Base-by-base conservation (phyloP, 2,888 invertebrate genomes). In the Xylota sylvarum region DNA sequence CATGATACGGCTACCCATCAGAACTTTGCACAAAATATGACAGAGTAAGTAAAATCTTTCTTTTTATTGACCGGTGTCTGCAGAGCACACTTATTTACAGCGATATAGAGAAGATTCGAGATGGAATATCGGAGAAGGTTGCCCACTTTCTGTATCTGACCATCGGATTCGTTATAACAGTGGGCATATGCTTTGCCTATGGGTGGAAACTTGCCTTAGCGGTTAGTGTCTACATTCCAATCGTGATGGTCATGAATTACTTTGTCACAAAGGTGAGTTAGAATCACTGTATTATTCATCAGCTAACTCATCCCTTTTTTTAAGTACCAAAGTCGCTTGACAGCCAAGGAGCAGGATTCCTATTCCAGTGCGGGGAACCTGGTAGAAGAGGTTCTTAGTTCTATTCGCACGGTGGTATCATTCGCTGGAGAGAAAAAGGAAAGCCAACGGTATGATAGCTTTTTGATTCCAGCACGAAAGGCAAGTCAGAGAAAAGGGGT, bases 131-230 rank as follows among this genome's bases (percentile, higher is more conserved):
- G 0, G 97, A 97, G 91, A 97, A 97, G 92, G 94, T 97, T 12
- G 95, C 96, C 0, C 95, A 96, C 90, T 94, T 97, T 89, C 93
- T 96, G 0, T 96, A 96, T 90, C 77, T 92, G 43, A 88, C 92
- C 7, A 88, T 92, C 17, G 91, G 91, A 0, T 92, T 92, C 60
- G 85, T 92, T n/a, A 91, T 96, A 95, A 92, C 94, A 94, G 90
- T 94, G 94, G 90, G 94, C 94, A 95, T 96, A 70, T 96, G 97
- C 0, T 95, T 98, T 90, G 92, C 94, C 0, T 96, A 96, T 90
- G 97, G 97, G 58, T 98, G 97, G 97, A 95, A 97, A 90, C 93
- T 98, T 62, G 97, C 98, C 0, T 92, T 97, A 35, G 96, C 97
- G 55, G 96, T 97, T 65, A 93, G 97, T 87, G 94, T 96, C 5